Evolutionary conservation across 2,888 invertebrate genomes (phyloP), one percentile per base, ranked within the genome.

Genomic region (Lobophora halterata): DNA sequence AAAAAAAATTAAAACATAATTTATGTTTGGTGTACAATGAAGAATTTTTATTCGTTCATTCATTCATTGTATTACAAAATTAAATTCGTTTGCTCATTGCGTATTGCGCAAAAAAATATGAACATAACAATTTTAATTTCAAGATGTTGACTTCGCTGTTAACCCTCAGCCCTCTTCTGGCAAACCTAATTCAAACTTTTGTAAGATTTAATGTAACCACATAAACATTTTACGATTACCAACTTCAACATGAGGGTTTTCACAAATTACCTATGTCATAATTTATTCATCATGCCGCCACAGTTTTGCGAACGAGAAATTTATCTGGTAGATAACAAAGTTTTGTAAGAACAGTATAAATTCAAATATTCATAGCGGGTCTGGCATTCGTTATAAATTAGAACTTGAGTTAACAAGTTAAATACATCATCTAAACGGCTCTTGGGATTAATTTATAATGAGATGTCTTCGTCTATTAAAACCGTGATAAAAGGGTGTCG

Each of bases 311-410:
- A 37, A 19, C 37, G 38, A 30, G 38, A 28, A 49, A 42, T 51
- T 46, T 51, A 48, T 51, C 36, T 43, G 30, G 13, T 34, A 48
- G 42, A 50, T 49, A 49, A 46, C 45, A 41, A 57, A 56, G 53
- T 58, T 38, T 39, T 32, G 39, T 32, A 36, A 51, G 58, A 54
- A 50, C 52, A 53, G 47, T 49, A 37, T 52, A 55, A 55, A 52
- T 54, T 65, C 52, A 64, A 64, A 66, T 61, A 65, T 68, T 66
- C 58, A 61, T 65, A 56, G 57, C 46, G 33, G 32, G 29, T 49
- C 40, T 55, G 55, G 52, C 48, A 59, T 57, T 57, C 51, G 55
- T 58, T 61, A 55, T 61, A 57, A 62, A 61, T 57, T 55, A 46
- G 32, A 54, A 58, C 55, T 64, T 58, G 49, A 53, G 53, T 61